Percentiles rank a stretch among this genome's conserved stretches.
phyloP scores from a whole-genome alignment of 1,140 invertebrate genomes.

The Musca vetustissima region DNA sequence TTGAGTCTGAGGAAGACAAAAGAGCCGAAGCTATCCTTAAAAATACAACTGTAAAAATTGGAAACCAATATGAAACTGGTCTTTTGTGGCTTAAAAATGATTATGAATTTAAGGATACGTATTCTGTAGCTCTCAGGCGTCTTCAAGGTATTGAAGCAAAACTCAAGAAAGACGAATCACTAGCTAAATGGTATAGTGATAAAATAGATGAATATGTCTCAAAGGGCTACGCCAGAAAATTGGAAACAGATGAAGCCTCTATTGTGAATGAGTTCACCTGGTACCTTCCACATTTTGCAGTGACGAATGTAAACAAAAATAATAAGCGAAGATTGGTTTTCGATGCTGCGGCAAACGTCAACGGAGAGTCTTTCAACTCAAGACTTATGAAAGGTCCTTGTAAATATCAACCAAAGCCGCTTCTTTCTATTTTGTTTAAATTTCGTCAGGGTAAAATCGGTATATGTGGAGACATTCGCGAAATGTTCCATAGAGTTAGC shows the following conservation, averaged over 20 bases:
- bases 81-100: too few species aligned
- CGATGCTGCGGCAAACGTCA: not conserved
- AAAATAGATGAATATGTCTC: constrained; percentile 1
- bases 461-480: constrained; percentile 42
- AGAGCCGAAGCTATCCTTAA: too few species aligned
- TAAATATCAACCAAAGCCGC: constrained; percentile 13
- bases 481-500: too few species aligned
- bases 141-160: too few species aligned
- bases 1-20: too few species aligned
- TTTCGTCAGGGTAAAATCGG: constrained; percentile 40
- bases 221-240: constrained; percentile 11
- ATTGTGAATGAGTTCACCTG: not conserved
- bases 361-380: constrained; percentile 26
- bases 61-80: too few species aligned
- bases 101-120: too few species aligned
- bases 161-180: too few species aligned
- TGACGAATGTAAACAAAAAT: constrained; percentile 7
- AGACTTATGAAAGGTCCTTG: too few species aligned
- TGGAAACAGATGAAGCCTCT: not conserved
- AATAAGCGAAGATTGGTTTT: constrained; percentile 3
- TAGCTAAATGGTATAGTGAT: constrained; percentile 14
- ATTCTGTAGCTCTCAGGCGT: too few species aligned
- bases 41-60: too few species aligned
- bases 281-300: constrained; percentile 7
- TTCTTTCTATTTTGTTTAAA: constrained; percentile 30